A percentile compares a stretch with the other conserved stretches of the same genome.
phyloP scores from a whole-genome alignment of 2,888 invertebrate species.

The Ptilodon capucinus region DNA sequence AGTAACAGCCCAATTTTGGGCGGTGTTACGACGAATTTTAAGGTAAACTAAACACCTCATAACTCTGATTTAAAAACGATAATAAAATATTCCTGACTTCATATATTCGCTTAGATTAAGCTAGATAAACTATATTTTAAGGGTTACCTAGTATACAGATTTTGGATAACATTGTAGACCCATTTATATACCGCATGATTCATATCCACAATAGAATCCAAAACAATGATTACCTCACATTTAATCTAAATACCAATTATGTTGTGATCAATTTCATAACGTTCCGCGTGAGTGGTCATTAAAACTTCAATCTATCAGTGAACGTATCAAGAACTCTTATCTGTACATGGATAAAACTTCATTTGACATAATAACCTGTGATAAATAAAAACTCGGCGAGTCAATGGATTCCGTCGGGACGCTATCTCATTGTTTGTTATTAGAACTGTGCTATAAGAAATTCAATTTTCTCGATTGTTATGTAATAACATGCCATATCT shows the following conservation, averaged over 20 bases:
- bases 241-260: constrained; percentile 10
- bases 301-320: constrained; percentile 21
- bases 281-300: constrained; percentile 22
- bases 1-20: no score
- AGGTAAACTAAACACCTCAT: no score
- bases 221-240: neutral
- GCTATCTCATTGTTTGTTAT: constrained; percentile 56
- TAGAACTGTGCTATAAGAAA: constrained; percentile 35
- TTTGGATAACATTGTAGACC: no score
- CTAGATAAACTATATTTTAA: no score
- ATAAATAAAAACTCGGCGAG: constrained; percentile 59
- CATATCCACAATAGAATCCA: neutral
- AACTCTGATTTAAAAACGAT: no score
- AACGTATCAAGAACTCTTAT: constrained; percentile 58
- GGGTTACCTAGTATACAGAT: no score
- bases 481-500: constrained; percentile 36
- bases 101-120: no score
- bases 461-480: constrained; percentile 37
- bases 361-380: constrained; percentile 76
- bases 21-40: no score
- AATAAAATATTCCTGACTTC: no score
- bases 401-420: constrained; percentile 57
- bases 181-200: no score
- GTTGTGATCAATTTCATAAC: constrained; percentile 8
- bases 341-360: constrained; percentile 52